Evolutionary conservation across 2,888 invertebrate genomes (phyloP).

Genomic region (Celastrina argiolus): DNA sequence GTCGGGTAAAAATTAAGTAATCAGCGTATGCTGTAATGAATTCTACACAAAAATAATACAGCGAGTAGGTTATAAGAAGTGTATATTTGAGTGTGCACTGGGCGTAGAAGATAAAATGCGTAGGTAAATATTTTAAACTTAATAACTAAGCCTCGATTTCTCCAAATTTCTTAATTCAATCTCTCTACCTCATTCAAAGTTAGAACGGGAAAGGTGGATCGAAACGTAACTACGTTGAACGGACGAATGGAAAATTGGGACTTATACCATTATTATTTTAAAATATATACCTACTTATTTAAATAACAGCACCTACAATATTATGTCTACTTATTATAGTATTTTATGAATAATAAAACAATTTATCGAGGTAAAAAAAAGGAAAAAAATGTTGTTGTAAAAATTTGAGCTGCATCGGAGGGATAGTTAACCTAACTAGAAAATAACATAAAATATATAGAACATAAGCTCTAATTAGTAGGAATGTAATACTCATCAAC

Average conservation of each 20-base stretch:
- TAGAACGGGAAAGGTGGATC: too few species aligned
- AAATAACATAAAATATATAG: neutral
- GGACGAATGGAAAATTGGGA: too few species aligned
- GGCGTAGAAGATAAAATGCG: neutral
- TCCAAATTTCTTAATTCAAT: too few species aligned
- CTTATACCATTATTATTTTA: too few species aligned
- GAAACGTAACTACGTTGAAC: too few species aligned
- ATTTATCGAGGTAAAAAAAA: neutral
- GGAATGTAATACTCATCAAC: neutral
- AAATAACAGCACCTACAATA: too few species aligned
- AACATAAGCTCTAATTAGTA: neutral
- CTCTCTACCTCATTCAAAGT: too few species aligned
- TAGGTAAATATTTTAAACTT: too few species aligned
- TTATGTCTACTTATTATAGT: too few species aligned
- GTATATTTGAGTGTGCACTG: neutral
- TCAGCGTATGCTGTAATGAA: neutral
- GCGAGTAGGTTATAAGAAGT: neutral
- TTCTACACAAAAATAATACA: neutral
- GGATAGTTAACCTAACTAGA: neutral
- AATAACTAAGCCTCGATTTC: too few species aligned
- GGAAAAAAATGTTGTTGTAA: neutral
- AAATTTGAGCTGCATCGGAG: conserved; percentile 1
- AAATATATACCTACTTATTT: too few species aligned
- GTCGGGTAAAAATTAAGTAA: neutral
- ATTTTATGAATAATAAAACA: too few species aligned